Evolutionary conservation across 2,797 vertebrate genomes (phyloP).

Genomic region (Pangasius macronema): DNA sequence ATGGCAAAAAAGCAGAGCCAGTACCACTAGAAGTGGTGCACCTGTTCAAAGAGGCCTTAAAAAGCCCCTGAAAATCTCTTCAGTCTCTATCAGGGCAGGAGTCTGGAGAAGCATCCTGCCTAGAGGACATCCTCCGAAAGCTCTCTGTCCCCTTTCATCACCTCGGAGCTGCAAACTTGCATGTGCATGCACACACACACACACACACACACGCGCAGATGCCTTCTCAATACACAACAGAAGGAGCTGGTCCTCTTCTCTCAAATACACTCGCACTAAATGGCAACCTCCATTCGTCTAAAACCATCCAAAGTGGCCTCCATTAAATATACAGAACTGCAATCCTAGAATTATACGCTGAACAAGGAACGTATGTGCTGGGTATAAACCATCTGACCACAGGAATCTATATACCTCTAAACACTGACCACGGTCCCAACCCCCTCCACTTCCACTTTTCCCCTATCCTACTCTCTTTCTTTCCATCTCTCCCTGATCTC

Average conservation of each 20-base stretch:
- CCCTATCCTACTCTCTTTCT: slow-evolving; percentile 18
- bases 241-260: slow-evolving; percentile 6
- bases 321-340: background rate
- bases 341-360: background rate
- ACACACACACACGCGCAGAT: background rate
- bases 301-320: background rate
- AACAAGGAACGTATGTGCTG: background rate
- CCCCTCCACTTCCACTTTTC: slow-evolving; percentile 25
- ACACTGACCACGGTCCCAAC: background rate
- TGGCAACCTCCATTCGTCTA: background rate
- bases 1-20: slow-evolving; percentile 47
- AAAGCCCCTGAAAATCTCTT: slow-evolving; percentile 53
- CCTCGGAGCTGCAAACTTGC: slow-evolving; percentile 17
- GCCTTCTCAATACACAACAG: background rate
- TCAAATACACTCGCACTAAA: background rate
- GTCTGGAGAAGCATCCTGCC: slow-evolving; percentile 43
- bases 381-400: slow-evolving; percentile 44
- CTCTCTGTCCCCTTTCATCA: slow-evolving; percentile 55
- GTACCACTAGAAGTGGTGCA: slow-evolving; percentile 50
- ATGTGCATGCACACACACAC: background rate
- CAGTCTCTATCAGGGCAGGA: slow-evolving; percentile 49
- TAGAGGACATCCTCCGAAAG: slow-evolving; percentile 48
- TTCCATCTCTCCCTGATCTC: slow-evolving; percentile 39
- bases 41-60: slow-evolving; percentile 60
- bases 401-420: slow-evolving; percentile 49